Evolutionary conservation across 1,140 invertebrate species (phyloP), one percentile per base, ranked within the genome.

Genomic region (Rhynchophorus ferrugineus): DNA sequence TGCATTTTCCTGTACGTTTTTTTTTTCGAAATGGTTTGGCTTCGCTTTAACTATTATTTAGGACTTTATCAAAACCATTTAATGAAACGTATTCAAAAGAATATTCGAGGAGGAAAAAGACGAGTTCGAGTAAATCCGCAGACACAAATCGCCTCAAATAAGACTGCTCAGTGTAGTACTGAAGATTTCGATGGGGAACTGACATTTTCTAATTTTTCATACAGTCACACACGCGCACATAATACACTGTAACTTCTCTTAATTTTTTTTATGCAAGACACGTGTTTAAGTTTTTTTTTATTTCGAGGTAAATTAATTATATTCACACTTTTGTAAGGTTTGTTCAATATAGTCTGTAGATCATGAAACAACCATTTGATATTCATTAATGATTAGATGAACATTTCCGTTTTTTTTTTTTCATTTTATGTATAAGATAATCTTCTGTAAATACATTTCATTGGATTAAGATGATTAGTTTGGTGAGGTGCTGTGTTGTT

Each of bases 141-240:
- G 24, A 5, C 11, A 29, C 5, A 29, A 29, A 29, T 29, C 24
- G 24, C 24, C 24, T 29, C 24, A 29, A 29, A 29, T 29, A 29
- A 21, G 24, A 29, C 24, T 29, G 24, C 24, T 29, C 24, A 29
- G 24, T 29, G 24, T 29, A 29, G 24, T 16, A 35, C 20, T 50
- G 24, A 21, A 50, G 18, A 39, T 22, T 42, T 41, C 35, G 37
- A 14, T 18, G 38, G 21, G 48, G 36, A 38, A 29, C 21, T 50
- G 48, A 20, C 37, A 14, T 13, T 22, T 29, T 29, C 24, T 29
- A 29, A 29, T 29, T 29, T 29, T 29, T 29, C 24, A 29, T 29
- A 29, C 24, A 11, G 24, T 29, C 24, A 29, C 24, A 29, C 24
- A 11, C 11, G 24, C 24, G 24, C 24, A 29, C 24, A 29, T 29